These are phyloP conservation scores for Eupithecia dodoneata DNA, from an alignment of 2,888 invertebrate genomes.

Conservation along the genomic window DNA sequence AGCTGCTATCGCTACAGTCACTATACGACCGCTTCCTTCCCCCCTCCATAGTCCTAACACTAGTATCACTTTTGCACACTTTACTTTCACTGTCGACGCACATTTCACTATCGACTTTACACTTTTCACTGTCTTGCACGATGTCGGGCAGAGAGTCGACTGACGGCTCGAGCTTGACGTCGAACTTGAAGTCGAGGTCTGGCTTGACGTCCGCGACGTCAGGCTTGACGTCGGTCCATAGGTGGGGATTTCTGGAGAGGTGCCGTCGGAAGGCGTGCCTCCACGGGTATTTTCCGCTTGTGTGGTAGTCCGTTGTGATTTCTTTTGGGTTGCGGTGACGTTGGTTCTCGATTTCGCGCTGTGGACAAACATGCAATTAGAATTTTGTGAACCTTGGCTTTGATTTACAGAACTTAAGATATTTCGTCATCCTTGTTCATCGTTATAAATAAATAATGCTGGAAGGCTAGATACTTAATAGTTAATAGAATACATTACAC, in stretches of 20 bases:
- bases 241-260: slow-evolving; percentile 61
- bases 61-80: slow-evolving; percentile 45
- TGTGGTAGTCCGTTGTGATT: slow-evolving; percentile 72
- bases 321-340: slow-evolving; percentile 72
- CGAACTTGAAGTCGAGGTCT: slow-evolving; percentile 32
- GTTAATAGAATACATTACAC: no score
- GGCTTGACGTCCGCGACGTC: slow-evolving; percentile 37
- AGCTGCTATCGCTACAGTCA: slow-evolving; percentile 69
- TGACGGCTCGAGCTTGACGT: slow-evolving; percentile 32
- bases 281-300: slow-evolving; percentile 74
- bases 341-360: slow-evolving; percentile 74
- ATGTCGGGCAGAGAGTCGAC: slow-evolving; percentile 41
- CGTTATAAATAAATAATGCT: no score
- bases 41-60: slow-evolving; percentile 47
- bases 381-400: background rate
- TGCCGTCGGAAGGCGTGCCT: slow-evolving; percentile 73
- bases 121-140: slow-evolving; percentile 51
- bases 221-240: slow-evolving; percentile 55
- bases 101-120: slow-evolving; percentile 19
- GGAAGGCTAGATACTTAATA: no score
- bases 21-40: slow-evolving; percentile 70
- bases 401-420: no score
- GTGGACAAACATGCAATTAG: slow-evolving; percentile 28
- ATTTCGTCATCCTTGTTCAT: no score
- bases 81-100: slow-evolving; percentile 8